Percentiles rank a stretch among this genome's conserved stretches.
Conservation (phyloP, 2,888 invertebrate genomes). For the Sphinx pinastri region DNA sequence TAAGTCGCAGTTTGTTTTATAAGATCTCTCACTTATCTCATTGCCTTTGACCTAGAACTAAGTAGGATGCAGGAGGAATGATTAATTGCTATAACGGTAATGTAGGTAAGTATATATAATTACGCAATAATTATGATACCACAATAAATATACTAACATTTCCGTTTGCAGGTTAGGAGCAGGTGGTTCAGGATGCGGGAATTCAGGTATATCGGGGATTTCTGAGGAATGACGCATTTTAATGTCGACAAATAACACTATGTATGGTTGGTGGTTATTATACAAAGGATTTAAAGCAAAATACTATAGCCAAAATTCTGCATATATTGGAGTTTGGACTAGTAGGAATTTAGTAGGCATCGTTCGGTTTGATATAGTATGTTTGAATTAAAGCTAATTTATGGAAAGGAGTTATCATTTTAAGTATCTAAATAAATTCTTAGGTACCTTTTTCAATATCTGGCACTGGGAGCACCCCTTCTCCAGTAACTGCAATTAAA, state of each 20-base stretch:
- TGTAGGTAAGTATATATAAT: no score
- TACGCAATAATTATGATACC: background rate
- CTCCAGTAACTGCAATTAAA: constrained; percentile 53
- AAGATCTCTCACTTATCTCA: no score
- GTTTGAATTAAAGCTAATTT: background rate
- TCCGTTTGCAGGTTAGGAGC: constrained; percentile 50
- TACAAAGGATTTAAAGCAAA: background rate
- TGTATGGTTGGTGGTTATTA: background rate
- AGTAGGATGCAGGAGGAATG: no score
- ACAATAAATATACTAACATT: constrained; percentile 58
- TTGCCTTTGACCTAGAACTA: no score
- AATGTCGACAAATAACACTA: constrained; percentile 28
- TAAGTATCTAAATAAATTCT: background rate
- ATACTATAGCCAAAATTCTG: background rate
- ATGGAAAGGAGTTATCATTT: background rate
- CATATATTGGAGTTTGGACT: no score
- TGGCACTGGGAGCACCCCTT: constrained; percentile 44
- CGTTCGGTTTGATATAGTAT: background rate
- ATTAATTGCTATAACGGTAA: no score
- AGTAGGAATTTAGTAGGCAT: background rate
- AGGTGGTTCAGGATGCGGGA: constrained; percentile 63
- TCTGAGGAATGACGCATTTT: constrained; percentile 56
- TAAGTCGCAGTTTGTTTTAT: no score
- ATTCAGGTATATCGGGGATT: constrained; percentile 69
- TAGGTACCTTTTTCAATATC: constrained; percentile 63